A percentile compares a stretch with the other conserved stretches of the same genome.
Evolutionary conservation across 2,888 invertebrate genomes (phyloP).

Genomic region (Sphaerophoria rueppellii): DNA sequence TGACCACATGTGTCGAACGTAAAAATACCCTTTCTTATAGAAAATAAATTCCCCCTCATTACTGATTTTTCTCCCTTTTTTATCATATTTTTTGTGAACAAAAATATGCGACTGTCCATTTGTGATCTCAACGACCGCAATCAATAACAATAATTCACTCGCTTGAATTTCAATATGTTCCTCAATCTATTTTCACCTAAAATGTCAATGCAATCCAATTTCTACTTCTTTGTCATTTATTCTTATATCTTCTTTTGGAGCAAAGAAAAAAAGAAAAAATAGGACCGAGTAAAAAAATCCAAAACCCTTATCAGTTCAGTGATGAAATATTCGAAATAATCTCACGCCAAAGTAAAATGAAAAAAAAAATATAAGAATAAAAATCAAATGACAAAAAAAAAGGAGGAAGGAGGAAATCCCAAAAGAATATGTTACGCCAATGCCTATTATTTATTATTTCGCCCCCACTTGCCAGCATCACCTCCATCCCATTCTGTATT

Average conservation of each 20-base stretch:
- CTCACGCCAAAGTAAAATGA: slow-evolving; percentile 27
- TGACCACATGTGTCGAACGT: too few species aligned
- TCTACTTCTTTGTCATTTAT: slow-evolving; percentile 33
- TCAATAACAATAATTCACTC: slow-evolving; percentile 71
- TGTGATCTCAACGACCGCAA: slow-evolving; percentile 54
- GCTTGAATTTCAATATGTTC: slow-evolving; percentile 65
- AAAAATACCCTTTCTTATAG: too few species aligned
- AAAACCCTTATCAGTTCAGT: slow-evolving; percentile 53
- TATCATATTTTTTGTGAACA: slow-evolving; percentile 24
- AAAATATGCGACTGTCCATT: slow-evolving; percentile 35
- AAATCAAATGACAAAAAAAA: neutral
- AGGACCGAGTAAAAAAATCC: neutral
- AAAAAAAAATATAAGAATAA: neutral
- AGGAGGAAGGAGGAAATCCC: slow-evolving; percentile 34
- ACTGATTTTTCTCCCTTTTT: neutral
- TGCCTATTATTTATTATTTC: slow-evolving; percentile 45
- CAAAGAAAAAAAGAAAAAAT: neutral
- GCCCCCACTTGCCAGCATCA: slow-evolving; percentile 2
- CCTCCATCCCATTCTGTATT: neutral
- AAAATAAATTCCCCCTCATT: too few species aligned
- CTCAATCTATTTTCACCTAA: slow-evolving; percentile 60
- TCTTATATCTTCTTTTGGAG: neutral
- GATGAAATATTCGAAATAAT: slow-evolving; percentile 68
- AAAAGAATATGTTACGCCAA: slow-evolving; percentile 43
- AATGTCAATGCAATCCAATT: slow-evolving; percentile 64